A percentile compares a stretch with the other conserved stretches of the same genome.
Conservation (phyloP, 2,113 vertebrate species). For the Capreolus pygargus region DNA sequence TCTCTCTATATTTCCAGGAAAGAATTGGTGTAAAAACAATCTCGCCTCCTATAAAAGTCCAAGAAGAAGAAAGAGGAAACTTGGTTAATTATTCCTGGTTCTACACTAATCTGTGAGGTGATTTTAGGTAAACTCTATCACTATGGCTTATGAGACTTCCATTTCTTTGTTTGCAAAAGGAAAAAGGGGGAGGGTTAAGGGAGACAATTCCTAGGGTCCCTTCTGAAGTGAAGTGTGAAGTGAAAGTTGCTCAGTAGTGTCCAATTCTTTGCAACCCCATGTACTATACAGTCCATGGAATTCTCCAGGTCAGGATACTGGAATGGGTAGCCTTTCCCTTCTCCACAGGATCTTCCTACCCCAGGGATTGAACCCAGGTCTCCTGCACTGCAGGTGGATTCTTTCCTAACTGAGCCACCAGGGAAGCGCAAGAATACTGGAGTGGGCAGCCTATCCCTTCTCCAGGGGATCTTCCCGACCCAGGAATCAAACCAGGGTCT, state of each 20-base stretch:
- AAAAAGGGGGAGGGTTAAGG: not conserved
- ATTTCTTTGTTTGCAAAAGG: not conserved
- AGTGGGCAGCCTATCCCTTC: not conserved
- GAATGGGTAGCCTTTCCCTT: not conserved
- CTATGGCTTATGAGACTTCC: not conserved
- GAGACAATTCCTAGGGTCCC: not conserved
- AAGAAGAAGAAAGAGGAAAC: not conserved
- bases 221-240: not conserved
- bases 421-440: not conserved
- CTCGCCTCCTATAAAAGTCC: not conserved
- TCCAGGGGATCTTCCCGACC: not conserved
- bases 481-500: rapidly evolving
- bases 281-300: no score
- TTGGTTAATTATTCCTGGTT: not conserved
- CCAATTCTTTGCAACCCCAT: not conserved
- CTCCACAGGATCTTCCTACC: not conserved
- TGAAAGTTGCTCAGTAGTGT: not conserved
- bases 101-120: not conserved
- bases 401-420: not conserved
- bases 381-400: not conserved
- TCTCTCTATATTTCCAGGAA: not conserved
- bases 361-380: rapidly evolving
- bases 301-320: not conserved
- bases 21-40: not conserved
- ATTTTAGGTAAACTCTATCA: not conserved